Base-by-base conservation (phyloP, 2,113 vertebrate genomes). In the Pogona vitticeps region DNA sequence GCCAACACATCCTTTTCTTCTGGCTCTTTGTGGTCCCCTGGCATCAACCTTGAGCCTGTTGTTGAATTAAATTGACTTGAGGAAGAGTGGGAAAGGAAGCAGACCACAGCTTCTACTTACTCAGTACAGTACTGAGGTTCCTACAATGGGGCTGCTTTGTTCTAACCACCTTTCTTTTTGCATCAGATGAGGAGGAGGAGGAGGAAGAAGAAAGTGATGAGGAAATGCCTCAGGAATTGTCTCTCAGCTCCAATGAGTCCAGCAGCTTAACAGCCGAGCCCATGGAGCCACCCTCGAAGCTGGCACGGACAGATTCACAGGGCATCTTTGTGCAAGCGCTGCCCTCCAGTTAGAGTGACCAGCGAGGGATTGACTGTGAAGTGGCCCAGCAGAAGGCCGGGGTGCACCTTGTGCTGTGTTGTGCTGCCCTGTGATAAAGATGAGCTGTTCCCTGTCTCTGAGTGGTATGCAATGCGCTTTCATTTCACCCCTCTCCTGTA, bases 191-290 rank as follows among this genome's bases (percentile, higher is more conserved):
- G 42, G 98, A 98, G 59, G 98, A 98, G 2, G 98, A 98, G 0
- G 98, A 98, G 13, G 98, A 98, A 0, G 98, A 98, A 3, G 97
- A 98, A 85, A 98, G 97, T 3, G 98, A 98, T 1, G 98, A 98
- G 0, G 98, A 98, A 85, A 96, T 98, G 21, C 93, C 94, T 0
- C 97, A 96, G 75, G 97, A 98, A 70, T 93, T 98, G 42, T 92
- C 97, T 3, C 93, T 98, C 86, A 95, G 95, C 1, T 94, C 96
- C 1, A 65, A 92, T 4, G 93, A 95, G 28, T 91, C 96, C 0
- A 94, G 95, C 0, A 92, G 94, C 0, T 93, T 97, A 59, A 95
- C 95, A 4, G 95, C 97, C 5, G 97, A 97, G 33, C 79, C 94
- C 14, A 93, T 98, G 92, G 98, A 98, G 80, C 98, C 98, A 0